Conservation (phyloP, 2,888 invertebrate species). For the Acanthacorydalis orientalis region DNA sequence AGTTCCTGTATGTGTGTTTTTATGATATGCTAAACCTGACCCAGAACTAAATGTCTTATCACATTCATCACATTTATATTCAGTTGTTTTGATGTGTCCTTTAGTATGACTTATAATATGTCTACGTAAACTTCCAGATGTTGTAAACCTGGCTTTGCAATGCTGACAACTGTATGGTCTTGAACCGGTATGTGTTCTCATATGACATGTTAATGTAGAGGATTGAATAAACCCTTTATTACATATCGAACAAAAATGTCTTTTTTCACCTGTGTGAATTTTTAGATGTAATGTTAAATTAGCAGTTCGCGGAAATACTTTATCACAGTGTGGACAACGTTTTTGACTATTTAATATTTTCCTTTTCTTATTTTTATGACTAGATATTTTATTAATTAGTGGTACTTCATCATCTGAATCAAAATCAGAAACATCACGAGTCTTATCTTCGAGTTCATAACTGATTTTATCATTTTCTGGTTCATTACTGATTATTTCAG, state of each 20-base stretch:
- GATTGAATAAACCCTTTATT: conserved; percentile 7
- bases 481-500: too few relatives aligned
- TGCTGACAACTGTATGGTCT: neutral
- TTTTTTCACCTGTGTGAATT: conserved; percentile 6
- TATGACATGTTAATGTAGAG: conserved; percentile 6
- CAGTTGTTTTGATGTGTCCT: neutral
- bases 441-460: neutral
- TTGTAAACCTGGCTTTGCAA: neutral
- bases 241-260: conserved; percentile 8
- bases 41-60: conserved; percentile 20
- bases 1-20: conserved; percentile 35
- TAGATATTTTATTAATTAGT: neutral
- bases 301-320: conserved; percentile 8
- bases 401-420: neutral
- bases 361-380: neutral
- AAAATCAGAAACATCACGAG: neutral
- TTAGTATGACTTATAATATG: neutral
- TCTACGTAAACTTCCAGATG: neutral
- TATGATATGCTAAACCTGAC: conserved; percentile 26
- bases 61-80: conserved; percentile 18
- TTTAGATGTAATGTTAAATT: conserved; percentile 8
- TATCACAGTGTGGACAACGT: conserved; percentile 9
- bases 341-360: neutral
- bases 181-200: neutral
- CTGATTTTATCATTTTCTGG: neutral